Evolutionary conservation across 2,888 invertebrate species (phyloP), one percentile per base, ranked within the genome.

Genomic region (Lottia scabra): DNA sequence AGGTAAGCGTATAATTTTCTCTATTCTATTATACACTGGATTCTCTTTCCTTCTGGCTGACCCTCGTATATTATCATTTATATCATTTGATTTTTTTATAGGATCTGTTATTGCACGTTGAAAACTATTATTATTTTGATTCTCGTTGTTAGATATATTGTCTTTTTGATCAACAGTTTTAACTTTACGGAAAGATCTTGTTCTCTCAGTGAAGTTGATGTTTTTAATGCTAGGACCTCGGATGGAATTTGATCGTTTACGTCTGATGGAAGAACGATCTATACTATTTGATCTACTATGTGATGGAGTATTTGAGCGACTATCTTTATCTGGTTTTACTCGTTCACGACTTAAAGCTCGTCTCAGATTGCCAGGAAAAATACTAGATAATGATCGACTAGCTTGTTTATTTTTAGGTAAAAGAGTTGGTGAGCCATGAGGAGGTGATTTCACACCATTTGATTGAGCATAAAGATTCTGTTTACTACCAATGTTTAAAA

Each of bases 401-500:
- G 80, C 78, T 38, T 71, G 70, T 46, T 68, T 68, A 46, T 26
- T 44, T 48, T 70, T 45, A 46, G 48, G 45, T 65, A 38, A 48
- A n/a, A 70, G 70, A 4, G 44, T 63, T n/a, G 63, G 69, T 6
- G 70, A 64, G 13, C 13, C 38, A 72, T 77, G 48, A 3, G 43
- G 65, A 43, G 38, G 43, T 8, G 71, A 63, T 63, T 77, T 77
- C 23, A 76, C 77, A 19, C 75, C 70, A 68, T 72, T 78, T 1
- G 78, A 68, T 27, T 81, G 75, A 15, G 78, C 80, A 65, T 79
- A 78, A 15, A 84, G 65, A 65, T 82, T 80, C 67, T 84, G 84
- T 63, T 82, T 83, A 72, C 81, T 83, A 30, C 81, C 75, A 19
- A 81, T 74, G 16, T 83, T 81, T n/a, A 86, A 78, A 66, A 84